phyloP scores from a whole-genome alignment of 2,113 vertebrate genomes.

The Garra rufa region DNA sequence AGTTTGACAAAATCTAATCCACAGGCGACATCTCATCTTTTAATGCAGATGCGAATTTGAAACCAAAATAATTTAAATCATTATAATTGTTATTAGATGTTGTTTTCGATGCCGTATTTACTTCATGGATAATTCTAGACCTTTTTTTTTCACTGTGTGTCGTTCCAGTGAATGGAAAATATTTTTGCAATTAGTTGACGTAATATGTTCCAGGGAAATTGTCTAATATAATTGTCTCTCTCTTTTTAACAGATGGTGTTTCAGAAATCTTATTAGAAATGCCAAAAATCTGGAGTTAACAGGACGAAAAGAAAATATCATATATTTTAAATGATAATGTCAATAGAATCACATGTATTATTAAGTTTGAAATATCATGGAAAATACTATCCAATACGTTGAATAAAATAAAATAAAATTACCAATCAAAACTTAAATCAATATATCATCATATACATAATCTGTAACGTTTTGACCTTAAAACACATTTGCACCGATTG shows the following conservation, averaged over 20 bases:
- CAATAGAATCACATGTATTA: too few relatives aligned
- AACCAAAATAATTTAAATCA: neutral
- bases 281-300: neutral
- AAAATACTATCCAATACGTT: too few relatives aligned
- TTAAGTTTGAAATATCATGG: too few relatives aligned
- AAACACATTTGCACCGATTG: too few relatives aligned
- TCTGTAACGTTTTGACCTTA: too few relatives aligned
- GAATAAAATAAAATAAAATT: too few relatives aligned
- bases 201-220: neutral
- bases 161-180: neutral
- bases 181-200: neutral
- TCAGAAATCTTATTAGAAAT: neutral
- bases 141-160: neutral
- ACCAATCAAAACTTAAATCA: too few relatives aligned
- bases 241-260: neutral
- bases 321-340: neutral
- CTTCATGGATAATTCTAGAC: neutral
- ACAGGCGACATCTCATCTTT: neutral
- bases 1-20: too few relatives aligned
- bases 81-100: neutral
- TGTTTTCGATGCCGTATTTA: neutral
- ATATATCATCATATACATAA: too few relatives aligned
- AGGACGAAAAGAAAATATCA: neutral
- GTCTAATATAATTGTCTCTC: neutral
- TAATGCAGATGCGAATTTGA: neutral